Evolutionary conservation across 64 coral and sea anemone genomes (phyloP).

Genomic region (Astreopora myriophthalma): DNA sequence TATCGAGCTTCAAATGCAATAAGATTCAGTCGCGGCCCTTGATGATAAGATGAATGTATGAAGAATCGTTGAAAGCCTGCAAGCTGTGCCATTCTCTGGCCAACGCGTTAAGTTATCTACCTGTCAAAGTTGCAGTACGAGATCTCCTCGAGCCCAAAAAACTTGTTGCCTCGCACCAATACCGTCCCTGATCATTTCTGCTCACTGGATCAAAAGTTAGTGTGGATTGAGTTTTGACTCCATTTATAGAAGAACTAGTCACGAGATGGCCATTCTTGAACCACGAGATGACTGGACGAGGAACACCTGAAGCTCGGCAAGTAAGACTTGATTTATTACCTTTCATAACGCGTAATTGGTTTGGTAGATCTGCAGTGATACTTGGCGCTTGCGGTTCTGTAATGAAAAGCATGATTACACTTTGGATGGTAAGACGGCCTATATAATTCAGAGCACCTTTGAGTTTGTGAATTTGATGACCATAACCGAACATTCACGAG

Average conservation of each 20-base stretch:
- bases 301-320: constrained; percentile 35
- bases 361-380: background rate
- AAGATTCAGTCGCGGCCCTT: too few species aligned
- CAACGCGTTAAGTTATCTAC: background rate
- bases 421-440: too few species aligned
- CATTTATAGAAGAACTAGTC: background rate
- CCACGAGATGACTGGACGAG: constrained; percentile 46
- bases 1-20: too few species aligned
- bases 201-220: background rate
- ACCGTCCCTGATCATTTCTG: background rate
- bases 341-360: background rate
- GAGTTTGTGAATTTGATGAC: too few species aligned
- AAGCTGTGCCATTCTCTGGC: too few species aligned
- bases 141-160: background rate
- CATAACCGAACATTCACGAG: too few species aligned
- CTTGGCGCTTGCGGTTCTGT: background rate
- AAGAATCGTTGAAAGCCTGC: too few species aligned
- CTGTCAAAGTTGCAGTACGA: background rate
- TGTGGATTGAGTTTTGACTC: background rate
- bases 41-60: too few species aligned
- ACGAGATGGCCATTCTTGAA: constrained; percentile 17
- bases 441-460: too few species aligned
- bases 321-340: background rate
- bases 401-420: too few species aligned
- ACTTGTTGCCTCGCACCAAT: constrained; percentile 29